Percentiles rank a stretch among this genome's conserved stretches.
phyloP scores from a whole-genome alignment of 2,113 vertebrate species.

The Oncorhynchus kisutch region DNA sequence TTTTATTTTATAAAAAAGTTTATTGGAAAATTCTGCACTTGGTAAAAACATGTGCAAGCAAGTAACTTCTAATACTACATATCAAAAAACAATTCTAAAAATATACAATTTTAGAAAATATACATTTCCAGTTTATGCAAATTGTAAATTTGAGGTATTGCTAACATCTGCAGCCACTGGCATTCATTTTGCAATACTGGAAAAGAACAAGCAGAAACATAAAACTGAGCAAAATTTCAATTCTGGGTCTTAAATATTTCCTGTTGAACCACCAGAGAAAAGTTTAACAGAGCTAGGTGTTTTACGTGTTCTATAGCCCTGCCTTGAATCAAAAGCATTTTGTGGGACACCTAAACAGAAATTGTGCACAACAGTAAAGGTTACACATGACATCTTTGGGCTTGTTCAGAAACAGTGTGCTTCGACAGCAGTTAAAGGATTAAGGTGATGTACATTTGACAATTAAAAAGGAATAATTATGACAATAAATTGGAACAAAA shows the following conservation, averaged over 20 bases:
- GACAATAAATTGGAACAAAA: conserved; percentile 6
- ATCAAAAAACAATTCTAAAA: conserved; percentile 63
- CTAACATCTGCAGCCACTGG: conserved; percentile 36
- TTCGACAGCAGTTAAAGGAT: conserved; percentile 46
- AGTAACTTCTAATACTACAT: conserved; percentile 65
- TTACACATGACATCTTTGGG: conserved; percentile 53
- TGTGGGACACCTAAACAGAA: conserved; percentile 4
- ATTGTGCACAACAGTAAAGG: conserved; percentile 44
- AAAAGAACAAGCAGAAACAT: background rate
- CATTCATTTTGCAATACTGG: conserved; percentile 25
- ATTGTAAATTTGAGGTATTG: conserved; percentile 54
- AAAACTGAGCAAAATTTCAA: background rate
- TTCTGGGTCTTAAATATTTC: conserved; percentile 19
- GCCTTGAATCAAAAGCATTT: background rate
- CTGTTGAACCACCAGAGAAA: conserved; percentile 25
- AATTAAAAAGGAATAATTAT: conserved; percentile 16
- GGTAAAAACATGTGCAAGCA: conserved; percentile 53
- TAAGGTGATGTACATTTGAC: conserved; percentile 19
- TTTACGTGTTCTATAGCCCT: background rate
- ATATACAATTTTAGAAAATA: conserved; percentile 77
- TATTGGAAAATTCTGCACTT: conserved; percentile 64
- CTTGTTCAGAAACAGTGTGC: conserved; percentile 27
- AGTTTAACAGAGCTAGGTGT: conserved; percentile 42
- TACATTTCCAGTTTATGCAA: conserved; percentile 70
- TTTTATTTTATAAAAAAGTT: conserved; percentile 69